These are phyloP conservation scores for Paratrypauchen microcephalus DNA, from an alignment of 2,797 vertebrate species.

Conservation along the genomic window DNA sequence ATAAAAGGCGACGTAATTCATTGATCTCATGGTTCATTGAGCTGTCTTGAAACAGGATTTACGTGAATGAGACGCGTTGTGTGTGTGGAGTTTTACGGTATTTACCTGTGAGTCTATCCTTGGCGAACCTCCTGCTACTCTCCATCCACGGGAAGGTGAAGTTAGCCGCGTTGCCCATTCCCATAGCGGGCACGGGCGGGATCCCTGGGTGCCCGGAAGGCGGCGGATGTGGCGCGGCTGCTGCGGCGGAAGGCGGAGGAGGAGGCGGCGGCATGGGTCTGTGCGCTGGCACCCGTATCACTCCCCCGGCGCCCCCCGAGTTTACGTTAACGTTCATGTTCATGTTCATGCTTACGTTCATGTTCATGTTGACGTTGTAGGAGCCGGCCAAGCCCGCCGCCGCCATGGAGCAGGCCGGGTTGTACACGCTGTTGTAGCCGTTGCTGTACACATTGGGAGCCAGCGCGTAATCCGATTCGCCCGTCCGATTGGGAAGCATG, in stretches of 20 bases:
- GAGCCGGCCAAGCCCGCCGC: slow-evolving; percentile 78
- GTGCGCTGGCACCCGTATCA: slow-evolving; percentile 91
- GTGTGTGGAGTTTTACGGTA: slow-evolving; percentile 18
- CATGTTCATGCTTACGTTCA: slow-evolving; percentile 87
- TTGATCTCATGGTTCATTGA: not conserved
- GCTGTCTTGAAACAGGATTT: not conserved
- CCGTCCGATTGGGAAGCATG: slow-evolving; percentile 78
- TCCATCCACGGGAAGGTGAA: slow-evolving; percentile 97
- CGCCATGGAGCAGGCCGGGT: slow-evolving; percentile 85
- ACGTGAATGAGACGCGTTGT: not conserved
- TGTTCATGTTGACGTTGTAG: slow-evolving; percentile 88
- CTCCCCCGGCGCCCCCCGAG: slow-evolving; percentile 77
- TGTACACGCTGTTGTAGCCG: slow-evolving; percentile 82
- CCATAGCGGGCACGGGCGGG: slow-evolving; percentile 70
- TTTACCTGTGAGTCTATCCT: slow-evolving; percentile 93
- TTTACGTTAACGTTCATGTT: slow-evolving; percentile 83
- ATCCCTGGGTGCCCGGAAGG: slow-evolving; percentile 72
- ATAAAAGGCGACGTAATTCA: not conserved
- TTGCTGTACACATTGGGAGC: slow-evolving; percentile 76
- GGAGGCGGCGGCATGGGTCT: slow-evolving; percentile 91
- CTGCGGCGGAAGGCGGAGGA: slow-evolving; percentile 70
- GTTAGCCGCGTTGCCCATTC: slow-evolving; percentile 78
- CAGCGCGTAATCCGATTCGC: slow-evolving; percentile 77
- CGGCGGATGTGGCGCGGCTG: slow-evolving; percentile 79
- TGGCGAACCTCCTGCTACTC: slow-evolving; percentile 88